Evolutionary conservation across 2,113 vertebrate genomes (phyloP), one percentile per base, ranked within the genome.

Genomic region (Bos javanicus): DNA sequence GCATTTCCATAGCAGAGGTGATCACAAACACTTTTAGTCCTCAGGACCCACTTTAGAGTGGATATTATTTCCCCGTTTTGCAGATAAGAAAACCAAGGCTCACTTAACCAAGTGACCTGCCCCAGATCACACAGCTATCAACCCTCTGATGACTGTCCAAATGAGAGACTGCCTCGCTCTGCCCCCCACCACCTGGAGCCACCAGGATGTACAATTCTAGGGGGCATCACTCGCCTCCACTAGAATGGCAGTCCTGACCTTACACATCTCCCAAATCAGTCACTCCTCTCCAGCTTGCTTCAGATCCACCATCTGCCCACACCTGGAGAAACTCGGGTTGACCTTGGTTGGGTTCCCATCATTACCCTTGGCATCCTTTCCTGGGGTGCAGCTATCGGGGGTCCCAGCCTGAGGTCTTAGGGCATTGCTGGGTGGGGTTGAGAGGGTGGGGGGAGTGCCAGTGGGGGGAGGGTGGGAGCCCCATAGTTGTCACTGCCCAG

Each of bases 181-280:
- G 26, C 14, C 28, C 48, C 28, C 1, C 0, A 71, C 23, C 4
- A 2, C 19, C 23, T 36, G 48, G 57, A 91, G 33, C 8, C 83
- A 26, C 86, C 52, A 15, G 26, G 5, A 7, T 26, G 1, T 64
- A 5, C 8, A 43, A 12, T 16, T 36, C 54, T 28, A 13, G 33
- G 26, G 43, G 46, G 36, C 1, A 13, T 33, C 19, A 26, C 60
- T 10, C 6, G 4, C 36, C 62, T 43, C 25, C 10, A 60, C 46
- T 1, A 54, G 48, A 43, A 23, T 3, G 46, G 15, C 43, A 60
- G 46, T 12, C 90, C n/a, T n/a, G 50, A 23, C 23, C 13, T 39
- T 5, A 25, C 39, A 19, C 17, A 4, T 19, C 59, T 57, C 7
- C 64, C n/a, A 25, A 1, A 13, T 2, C 46, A 4, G 0, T 28